phyloP scores from a whole-genome alignment of 2,113 vertebrate species.

The Clarias gariepinus region DNA sequence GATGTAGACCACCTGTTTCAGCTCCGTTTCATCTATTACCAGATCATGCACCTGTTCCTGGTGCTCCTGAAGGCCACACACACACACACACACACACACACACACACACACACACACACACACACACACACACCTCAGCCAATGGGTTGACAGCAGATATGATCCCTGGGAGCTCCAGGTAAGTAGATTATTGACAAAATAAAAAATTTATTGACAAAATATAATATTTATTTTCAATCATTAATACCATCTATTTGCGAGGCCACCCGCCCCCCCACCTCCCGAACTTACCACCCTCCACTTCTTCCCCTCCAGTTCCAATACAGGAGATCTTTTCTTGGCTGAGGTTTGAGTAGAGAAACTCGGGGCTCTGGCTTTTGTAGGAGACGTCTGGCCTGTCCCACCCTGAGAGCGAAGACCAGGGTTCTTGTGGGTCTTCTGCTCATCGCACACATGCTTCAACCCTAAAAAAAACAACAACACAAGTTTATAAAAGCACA shows the following conservation, averaged over 20 bases:
- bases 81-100: neutral
- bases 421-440: constrained; percentile 93
- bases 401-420: constrained; percentile 75
- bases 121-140: neutral
- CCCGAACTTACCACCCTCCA: constrained; percentile 90
- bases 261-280: too few relatives aligned
- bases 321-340: constrained; percentile 77
- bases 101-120: constrained; percentile 15
- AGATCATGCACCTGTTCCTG: constrained; percentile 89
- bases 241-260: too few relatives aligned
- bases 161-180: neutral
- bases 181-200: neutral
- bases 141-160: neutral
- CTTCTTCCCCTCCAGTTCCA: constrained; percentile 95
- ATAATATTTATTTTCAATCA: too few relatives aligned
- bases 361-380: constrained; percentile 69
- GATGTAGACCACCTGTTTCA: constrained; percentile 94
- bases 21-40: constrained; percentile 88
- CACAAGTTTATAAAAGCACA: neutral
- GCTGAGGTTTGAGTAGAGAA: constrained; percentile 61
- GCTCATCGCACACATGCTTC: constrained; percentile 85
- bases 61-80: constrained; percentile 79
- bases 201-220: too few relatives aligned
- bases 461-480: constrained; percentile 73
- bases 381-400: constrained; percentile 64